Evolutionary conservation across 53 echinoderm and acorn worm species (phyloP).

Genomic region (Temnopleurus reevesii): DNA sequence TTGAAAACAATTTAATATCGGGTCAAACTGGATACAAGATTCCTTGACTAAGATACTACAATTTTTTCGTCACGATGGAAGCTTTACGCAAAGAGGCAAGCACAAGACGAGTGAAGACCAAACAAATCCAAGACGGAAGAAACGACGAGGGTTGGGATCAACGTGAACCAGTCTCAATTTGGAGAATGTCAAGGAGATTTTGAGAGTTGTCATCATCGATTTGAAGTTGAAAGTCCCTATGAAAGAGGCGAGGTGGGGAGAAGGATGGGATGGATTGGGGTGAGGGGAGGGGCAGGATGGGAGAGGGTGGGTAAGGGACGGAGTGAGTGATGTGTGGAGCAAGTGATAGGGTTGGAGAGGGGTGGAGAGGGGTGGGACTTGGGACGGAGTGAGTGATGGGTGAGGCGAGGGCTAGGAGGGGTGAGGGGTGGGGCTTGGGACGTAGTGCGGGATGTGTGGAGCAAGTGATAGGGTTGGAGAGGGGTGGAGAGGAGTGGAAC

Average conservation of each 20-base stretch:
- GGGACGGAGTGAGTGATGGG: too few relatives aligned
- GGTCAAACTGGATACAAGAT: not conserved
- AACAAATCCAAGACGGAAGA: constrained; percentile 46
- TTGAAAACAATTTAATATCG: not conserved
- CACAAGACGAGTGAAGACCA: constrained; percentile 11
- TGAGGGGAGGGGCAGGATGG: not conserved
- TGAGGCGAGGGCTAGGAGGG: too few relatives aligned
- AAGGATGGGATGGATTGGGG: not conserved
- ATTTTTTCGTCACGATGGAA: constrained; percentile 40
- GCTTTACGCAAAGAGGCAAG: constrained; percentile 46
- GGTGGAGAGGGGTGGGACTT: not conserved
- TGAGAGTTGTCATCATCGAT: constrained; percentile 24
- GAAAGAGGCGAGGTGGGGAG: not conserved
- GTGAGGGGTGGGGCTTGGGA: too few relatives aligned
- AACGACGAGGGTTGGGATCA: constrained; percentile 30
- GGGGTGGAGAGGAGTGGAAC: not conserved
- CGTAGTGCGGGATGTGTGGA: too few relatives aligned
- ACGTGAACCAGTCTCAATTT: constrained; percentile 21
- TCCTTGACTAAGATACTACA: not conserved
- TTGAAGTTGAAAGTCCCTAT: constrained; percentile 24
- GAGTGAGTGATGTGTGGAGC: not conserved
- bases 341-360: not conserved
- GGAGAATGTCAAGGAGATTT: constrained; percentile 40
- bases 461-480: too few relatives aligned
- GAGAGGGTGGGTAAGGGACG: not conserved